Percentiles rank a stretch among this genome's conserved stretches.
Conservation (phyloP, 2,797 vertebrate species). For the Sphenodon punctatus region DNA sequence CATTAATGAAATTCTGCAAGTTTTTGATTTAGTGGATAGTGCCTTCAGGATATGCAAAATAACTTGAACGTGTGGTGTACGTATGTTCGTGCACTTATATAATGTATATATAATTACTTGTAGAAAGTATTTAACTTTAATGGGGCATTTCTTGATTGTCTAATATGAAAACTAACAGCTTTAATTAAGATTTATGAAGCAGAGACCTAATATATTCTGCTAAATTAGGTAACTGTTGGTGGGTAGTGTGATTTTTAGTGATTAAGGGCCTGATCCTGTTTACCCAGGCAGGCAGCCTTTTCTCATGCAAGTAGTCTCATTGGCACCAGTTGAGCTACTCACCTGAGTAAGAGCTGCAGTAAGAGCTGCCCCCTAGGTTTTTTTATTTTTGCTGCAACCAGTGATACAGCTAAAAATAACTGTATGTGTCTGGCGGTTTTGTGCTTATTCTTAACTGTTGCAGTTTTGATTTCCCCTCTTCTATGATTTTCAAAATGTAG, state of each 20-base stretch:
- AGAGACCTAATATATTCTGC: conserved; percentile 84
- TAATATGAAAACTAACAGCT: conserved; percentile 81
- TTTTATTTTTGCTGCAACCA: not conserved
- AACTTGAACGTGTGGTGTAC: conserved; percentile 66
- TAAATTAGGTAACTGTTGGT: conserved; percentile 82
- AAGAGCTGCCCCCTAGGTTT: not conserved
- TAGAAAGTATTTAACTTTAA: conserved; percentile 92
- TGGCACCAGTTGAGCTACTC: not conserved
- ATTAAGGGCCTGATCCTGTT: conserved; percentile 62
- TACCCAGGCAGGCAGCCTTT: not conserved
- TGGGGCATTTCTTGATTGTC: conserved; percentile 80
- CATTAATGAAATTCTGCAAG: conserved; percentile 79
- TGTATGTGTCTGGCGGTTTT: rapidly evolving
- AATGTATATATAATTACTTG: conserved; percentile 82
- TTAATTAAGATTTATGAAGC: conserved; percentile 89
- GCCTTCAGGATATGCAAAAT: conserved; percentile 75
- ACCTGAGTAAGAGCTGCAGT: not conserved
- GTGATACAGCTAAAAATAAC: not conserved
- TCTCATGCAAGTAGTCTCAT: not conserved
- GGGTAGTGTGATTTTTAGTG: conserved; percentile 73
- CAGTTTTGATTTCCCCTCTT: not conserved
- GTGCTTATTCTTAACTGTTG: not conserved
- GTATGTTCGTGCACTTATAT: conserved; percentile 48
- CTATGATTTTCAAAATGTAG: not conserved
- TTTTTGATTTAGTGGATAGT: conserved; percentile 83